Percentiles rank a stretch among this genome's conserved stretches.
phyloP scores from a whole-genome alignment of 2,888 invertebrate species.

The Crocallis elinguaria region DNA sequence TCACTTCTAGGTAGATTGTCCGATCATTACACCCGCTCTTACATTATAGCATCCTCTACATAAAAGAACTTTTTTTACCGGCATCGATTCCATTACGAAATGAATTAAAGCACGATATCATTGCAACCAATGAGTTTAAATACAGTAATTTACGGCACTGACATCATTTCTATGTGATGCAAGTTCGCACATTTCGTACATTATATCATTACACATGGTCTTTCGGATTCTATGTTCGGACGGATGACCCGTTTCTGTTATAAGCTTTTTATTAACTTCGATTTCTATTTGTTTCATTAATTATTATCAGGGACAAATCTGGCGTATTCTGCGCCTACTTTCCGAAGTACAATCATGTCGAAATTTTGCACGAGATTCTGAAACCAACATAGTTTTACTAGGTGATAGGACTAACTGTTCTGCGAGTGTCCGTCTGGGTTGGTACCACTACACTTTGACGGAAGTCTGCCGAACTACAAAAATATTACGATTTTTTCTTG shows the following conservation, averaged over 20 bases:
- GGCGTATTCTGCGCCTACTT: no score
- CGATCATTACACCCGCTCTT: slow-evolving; percentile 59
- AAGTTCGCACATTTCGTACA: slow-evolving; percentile 13
- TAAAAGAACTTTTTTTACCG: slow-evolving; percentile 36
- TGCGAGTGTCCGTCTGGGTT: no score
- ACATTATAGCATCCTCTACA: slow-evolving; percentile 36
- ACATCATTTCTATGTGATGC: slow-evolving; percentile 34
- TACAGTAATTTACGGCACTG: slow-evolving; percentile 36
- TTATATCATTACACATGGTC: slow-evolving; percentile 1
- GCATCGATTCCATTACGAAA: slow-evolving; percentile 31
- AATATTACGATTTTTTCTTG: no score
- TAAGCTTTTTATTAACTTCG: background rate
- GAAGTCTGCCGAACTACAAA: no score
- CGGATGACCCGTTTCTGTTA: slow-evolving; percentile 2
- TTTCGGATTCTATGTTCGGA: slow-evolving; percentile 9
- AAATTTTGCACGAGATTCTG: no score
- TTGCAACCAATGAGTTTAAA: slow-evolving; percentile 36
- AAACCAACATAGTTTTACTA: no score
- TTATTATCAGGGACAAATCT: no score
- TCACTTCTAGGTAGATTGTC: slow-evolving; percentile 63
- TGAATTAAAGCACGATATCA: slow-evolving; percentile 37
- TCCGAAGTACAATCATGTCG: no score
- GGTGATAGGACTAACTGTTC: no score
- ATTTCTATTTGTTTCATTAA: no score
- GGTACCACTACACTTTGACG: no score